phyloP scores from a whole-genome alignment of 2,113 vertebrate genomes.

The Martes martes region DNA sequence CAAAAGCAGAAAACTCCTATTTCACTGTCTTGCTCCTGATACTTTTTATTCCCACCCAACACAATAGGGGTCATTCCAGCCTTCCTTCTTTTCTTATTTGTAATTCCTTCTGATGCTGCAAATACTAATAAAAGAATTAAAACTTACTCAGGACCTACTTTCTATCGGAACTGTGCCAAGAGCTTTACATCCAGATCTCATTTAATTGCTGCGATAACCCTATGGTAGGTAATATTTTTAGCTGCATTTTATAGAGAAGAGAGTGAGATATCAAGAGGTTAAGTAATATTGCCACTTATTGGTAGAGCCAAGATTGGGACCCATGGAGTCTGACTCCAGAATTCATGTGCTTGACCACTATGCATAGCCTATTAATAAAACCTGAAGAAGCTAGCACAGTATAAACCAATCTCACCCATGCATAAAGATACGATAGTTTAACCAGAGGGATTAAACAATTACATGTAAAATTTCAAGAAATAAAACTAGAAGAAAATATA shows the following conservation, averaged over 20 bases:
- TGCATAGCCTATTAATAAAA: not conserved
- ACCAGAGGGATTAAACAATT: slow-evolving; percentile 6
- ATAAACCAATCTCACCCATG: not conserved
- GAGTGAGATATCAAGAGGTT: not conserved
- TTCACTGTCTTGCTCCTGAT: not conserved
- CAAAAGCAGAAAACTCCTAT: not conserved
- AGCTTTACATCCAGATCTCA: not conserved
- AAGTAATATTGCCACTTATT: not conserved
- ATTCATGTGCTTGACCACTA: not conserved
- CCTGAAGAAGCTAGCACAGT: not conserved
- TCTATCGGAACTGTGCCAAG: not conserved
- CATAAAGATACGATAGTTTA: not conserved
- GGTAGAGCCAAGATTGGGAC: not conserved
- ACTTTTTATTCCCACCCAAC: not conserved
- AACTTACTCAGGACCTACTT: not conserved
- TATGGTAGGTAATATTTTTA: slow-evolving; percentile 2
- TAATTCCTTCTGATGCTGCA: not conserved
- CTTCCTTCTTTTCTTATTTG: not conserved
- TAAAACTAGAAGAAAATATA: not conserved
- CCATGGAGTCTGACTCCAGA: not conserved
- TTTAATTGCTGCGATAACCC: not conserved
- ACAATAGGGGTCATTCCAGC: not conserved
- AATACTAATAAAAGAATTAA: not conserved
- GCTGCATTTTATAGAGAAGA: not conserved
- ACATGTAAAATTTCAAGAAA: not conserved